Evolutionary conservation across 2,888 invertebrate genomes (phyloP).

Genomic region (Ischnura elegans): DNA sequence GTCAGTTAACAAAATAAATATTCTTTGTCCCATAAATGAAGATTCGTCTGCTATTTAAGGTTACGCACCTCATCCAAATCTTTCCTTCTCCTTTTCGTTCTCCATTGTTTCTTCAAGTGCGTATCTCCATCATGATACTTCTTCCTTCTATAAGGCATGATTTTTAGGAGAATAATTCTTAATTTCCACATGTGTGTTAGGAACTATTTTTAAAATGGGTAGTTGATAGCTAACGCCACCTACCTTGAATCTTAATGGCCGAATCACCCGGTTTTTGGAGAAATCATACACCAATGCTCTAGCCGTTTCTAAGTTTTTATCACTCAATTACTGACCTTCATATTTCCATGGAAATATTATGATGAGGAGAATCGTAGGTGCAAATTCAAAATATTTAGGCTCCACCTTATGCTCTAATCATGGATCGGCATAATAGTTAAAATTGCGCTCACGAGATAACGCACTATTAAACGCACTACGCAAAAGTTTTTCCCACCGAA

Average conservation of each 20-base stretch:
- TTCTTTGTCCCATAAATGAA: too few species aligned
- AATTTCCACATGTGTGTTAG: conserved; percentile 29
- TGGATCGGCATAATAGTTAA: background rate
- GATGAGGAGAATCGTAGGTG: background rate
- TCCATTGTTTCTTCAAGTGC: conserved; percentile 88
- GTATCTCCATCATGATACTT: conserved; percentile 90
- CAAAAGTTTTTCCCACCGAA: too few species aligned
- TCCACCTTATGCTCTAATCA: background rate
- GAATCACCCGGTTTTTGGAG: conserved; percentile 59
- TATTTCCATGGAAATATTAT: background rate
- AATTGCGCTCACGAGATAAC: conserved; percentile 18
- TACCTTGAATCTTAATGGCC: conserved; percentile 52
- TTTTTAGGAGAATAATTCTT: background rate
- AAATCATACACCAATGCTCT: conserved; percentile 56
- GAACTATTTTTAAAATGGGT: conserved; percentile 46
- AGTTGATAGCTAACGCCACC: conserved; percentile 62
- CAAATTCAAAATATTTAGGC: background rate
- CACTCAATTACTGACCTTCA: background rate
- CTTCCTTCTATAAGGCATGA: conserved; percentile 87
- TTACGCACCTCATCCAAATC: conserved; percentile 87
- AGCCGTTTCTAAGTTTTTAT: conserved; percentile 12
- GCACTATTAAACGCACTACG: too few species aligned
- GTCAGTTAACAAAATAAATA: conserved; percentile 9
- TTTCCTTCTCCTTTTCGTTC: conserved; percentile 87
- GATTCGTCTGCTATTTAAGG: background rate